Evolutionary conservation across 2,113 vertebrate species (phyloP), one percentile per base, ranked within the genome.

Genomic region (Sapajus apella): DNA sequence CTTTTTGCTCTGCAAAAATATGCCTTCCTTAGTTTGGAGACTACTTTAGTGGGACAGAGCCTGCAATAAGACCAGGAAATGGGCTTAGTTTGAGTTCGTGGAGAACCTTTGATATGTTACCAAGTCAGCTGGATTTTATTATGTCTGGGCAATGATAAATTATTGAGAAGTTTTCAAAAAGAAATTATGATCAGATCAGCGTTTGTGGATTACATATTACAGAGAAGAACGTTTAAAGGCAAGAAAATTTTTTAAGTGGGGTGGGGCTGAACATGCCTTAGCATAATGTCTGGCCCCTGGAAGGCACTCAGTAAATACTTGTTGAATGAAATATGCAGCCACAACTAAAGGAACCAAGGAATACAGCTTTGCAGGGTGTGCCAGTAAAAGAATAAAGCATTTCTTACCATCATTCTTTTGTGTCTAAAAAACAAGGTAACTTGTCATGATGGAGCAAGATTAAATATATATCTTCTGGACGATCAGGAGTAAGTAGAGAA

Each of bases 131-230:
- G 40, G 35, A 84, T 88, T 87, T 77, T 79, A 68, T 88, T 88
- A 45, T 70, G 77, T 43, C 56, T 88, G 21, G 27, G 17, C 13
- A 43, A 72, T 25, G 55, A 13, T 76, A 37, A 82, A 88, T 83
- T 91, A 88, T 83, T 83, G 70, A 83, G 77, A 72, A 30, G 37
- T 61, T 82, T 91, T 96, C 35, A 50, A 58, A 90, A 93, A 68
- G 18, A 92, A 91, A 66, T 83, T 72, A 92, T 9, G 27, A 43
- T 70, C 58, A 61, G 43, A 61, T 91, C 17, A 40, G 9, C 50
- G 68, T 77, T 91, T 43, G 35, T 12, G 11, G 27, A 82, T 87
- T 52, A 82, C 32, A 17, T 45, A 50, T 64, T 27, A 73, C 35
- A 91, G 43, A 83, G 50, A 83, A 95, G 37, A 77, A 84, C 70